Evolutionary conservation across 2,888 invertebrate species (phyloP), one percentile per base, ranked within the genome.

Genomic region (Scaptomyza caliginosa): DNA sequence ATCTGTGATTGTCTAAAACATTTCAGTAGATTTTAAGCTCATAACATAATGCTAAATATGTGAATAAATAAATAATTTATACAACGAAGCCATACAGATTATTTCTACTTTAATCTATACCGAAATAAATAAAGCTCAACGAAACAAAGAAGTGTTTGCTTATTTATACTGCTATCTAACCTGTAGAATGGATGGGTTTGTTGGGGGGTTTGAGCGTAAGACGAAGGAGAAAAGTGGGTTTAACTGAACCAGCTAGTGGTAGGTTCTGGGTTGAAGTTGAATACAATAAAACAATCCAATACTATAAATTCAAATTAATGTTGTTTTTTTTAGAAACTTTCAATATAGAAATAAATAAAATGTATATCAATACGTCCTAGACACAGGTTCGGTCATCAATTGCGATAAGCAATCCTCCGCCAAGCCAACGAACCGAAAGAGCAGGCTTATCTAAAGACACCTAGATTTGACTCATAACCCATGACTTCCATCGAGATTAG

Each of bases 1-100:
- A 71, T 72, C 71, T 72, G 71, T 72, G 74, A 72, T 72, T 72
- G 71, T 73, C 64, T 73, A 32, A 17, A 58, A 64, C 68, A 55
- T 64, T 73, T 73, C 57, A 72, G 24, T 72, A 71, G 67, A 3
- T 39, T 7, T 10, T 70, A 71, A 56, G 69, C 8, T 23, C 7
- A 11, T 4, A 50, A 46, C 1, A n/a, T 21, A 42, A 28, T 36
- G 43, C 50, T 67, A 63, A 70, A 71, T 66, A 66, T 63, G 46
- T 55, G 51, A 6, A 66, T 48, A 7, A 16, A n/a, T n/a, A 32
- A 21, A 34, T 8, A 26, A 34, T n/a, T 28, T 34, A n/a, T 34
- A 21, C 7, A 17, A 39, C 26, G n/a, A 26, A 32, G 8, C 6
- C 1, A 13, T 13, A 13, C 11, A 13, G 6, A 32, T n/a, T n/a